These are phyloP conservation scores for Synanceia verrucosa DNA, from an alignment of 2,797 vertebrate species.

Conservation along the genomic window DNA sequence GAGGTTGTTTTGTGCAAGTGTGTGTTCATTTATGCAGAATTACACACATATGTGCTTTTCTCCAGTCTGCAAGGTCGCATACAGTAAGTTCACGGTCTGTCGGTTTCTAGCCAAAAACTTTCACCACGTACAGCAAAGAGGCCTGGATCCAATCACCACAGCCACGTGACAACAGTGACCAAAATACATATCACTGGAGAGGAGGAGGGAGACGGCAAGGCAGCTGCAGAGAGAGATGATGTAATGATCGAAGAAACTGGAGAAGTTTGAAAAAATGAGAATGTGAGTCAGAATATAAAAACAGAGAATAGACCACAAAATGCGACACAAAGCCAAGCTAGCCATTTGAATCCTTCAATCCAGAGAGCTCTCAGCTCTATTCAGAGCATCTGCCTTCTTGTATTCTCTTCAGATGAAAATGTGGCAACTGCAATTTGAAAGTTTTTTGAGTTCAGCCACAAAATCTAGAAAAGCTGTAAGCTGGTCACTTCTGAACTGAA, in stretches of 20 bases:
- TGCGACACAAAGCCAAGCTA: slow-evolving; percentile 4
- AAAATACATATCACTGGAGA: slow-evolving; percentile 62
- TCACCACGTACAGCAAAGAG: slow-evolving; percentile 57
- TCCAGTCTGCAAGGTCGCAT: slow-evolving; percentile 44
- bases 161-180: slow-evolving; percentile 74
- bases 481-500: background rate
- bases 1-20: slow-evolving; percentile 15
- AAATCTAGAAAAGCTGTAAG: background rate
- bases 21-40: background rate
- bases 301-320: slow-evolving; percentile 23
- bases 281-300: slow-evolving; percentile 40
- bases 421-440: background rate
- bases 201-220: slow-evolving; percentile 13
- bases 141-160: slow-evolving; percentile 77
- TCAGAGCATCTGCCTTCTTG: background rate
- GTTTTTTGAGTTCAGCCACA: background rate
- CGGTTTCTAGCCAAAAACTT: slow-evolving; percentile 54
- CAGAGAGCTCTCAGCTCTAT: slow-evolving; percentile 7
- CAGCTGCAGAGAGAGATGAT: slow-evolving; percentile 64
- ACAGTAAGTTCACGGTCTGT: slow-evolving; percentile 67
- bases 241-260: slow-evolving; percentile 48
- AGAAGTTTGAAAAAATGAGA: slow-evolving; percentile 26
- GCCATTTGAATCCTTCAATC: slow-evolving; percentile 22
- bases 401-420: slow-evolving; percentile 1
- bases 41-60: slow-evolving; percentile 5